These are phyloP conservation scores for Alouatta palliata DNA, from an alignment of 2,113 vertebrate genomes.

Conservation along the genomic window DNA sequence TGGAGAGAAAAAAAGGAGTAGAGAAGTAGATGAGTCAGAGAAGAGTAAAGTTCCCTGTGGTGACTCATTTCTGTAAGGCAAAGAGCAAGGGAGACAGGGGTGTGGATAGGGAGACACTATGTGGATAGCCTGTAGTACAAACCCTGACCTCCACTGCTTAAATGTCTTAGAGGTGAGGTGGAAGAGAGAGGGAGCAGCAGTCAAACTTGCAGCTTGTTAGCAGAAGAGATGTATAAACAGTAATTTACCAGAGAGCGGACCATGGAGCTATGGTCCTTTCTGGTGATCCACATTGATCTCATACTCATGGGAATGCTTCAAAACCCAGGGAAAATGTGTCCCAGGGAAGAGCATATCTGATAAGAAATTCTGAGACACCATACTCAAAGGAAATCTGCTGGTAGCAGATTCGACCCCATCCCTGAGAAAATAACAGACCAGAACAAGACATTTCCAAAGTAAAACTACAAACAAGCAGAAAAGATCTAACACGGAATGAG, in stretches of 20 bases:
- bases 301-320: neutral
- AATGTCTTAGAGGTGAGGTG: neutral
- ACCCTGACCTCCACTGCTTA: neutral
- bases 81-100: neutral
- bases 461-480: neutral
- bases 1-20: neutral
- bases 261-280: neutral
- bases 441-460: neutral
- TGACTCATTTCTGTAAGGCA: neutral
- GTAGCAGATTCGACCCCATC: neutral
- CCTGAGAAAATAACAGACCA: neutral
- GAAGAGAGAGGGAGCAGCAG: neutral
- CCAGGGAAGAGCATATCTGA: neutral
- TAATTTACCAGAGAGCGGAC: neutral
- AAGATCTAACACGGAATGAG: neutral
- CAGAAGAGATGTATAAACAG: neutral
- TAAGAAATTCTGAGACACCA: slow-evolving; percentile 9
- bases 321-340: neutral
- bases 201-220: neutral
- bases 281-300: neutral
- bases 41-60: neutral
- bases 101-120: neutral
- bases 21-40: neutral
- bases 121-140: neutral
- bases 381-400: neutral